These are phyloP conservation scores for Brachionus asplanchnoidis DNA, from an alignment of 1,140 invertebrate genomes.

Conservation along the genomic window DNA sequence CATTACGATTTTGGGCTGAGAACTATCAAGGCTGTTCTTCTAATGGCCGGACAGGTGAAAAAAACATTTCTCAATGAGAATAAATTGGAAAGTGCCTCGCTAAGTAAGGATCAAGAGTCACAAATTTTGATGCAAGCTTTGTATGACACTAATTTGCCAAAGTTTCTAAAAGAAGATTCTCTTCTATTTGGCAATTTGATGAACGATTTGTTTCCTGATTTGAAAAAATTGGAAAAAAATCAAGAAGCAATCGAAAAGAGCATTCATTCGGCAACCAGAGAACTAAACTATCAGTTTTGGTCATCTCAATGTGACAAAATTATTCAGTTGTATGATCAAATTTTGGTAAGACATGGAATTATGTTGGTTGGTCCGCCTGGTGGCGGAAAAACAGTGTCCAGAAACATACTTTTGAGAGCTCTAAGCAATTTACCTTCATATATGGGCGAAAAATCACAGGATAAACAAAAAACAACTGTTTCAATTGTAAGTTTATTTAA, in stretches of 20 bases:
- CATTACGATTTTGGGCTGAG: constrained; percentile 83
- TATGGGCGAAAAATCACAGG: not conserved
- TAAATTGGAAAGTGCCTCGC: not conserved
- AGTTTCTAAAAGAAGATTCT: constrained; percentile 72
- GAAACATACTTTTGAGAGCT: constrained; percentile 53
- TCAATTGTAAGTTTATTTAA: not conserved
- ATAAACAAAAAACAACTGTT: not conserved
- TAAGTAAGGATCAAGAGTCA: constrained; percentile 3
- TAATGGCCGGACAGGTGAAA: constrained; percentile 71
- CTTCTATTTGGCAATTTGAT: constrained; percentile 76
- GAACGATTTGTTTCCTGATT: constrained; percentile 72
- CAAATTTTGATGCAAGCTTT: constrained; percentile 62
- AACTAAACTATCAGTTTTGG: constrained; percentile 26
- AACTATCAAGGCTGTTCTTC: constrained; percentile 73
- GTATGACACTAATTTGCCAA: constrained; percentile 80
- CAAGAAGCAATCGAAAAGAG: constrained; percentile 23
- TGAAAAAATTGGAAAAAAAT: constrained; percentile 1
- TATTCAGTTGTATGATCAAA: constrained; percentile 41
- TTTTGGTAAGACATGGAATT: constrained; percentile 62
- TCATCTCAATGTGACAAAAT: constrained; percentile 13
- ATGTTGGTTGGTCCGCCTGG: constrained; percentile 63
- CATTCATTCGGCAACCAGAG: not conserved
- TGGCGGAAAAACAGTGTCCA: constrained; percentile 55
- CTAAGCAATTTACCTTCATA: constrained; percentile 44
- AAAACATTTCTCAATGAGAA: constrained; percentile 56